Evolutionary conservation across 2,888 invertebrate genomes (phyloP).

Genomic region (Horisme vitalbata): DNA sequence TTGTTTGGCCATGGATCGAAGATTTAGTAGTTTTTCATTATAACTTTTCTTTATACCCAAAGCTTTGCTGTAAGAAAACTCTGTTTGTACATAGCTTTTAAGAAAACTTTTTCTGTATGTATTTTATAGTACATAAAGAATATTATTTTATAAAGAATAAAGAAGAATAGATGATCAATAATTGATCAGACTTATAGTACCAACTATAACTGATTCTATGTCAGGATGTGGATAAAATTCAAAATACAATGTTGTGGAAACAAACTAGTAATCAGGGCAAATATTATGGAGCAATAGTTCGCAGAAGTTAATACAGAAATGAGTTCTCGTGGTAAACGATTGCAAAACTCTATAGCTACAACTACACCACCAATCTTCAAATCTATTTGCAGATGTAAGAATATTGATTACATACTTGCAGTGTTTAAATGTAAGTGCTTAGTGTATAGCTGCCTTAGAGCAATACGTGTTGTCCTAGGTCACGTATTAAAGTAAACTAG

Average conservation of each 20-base stretch:
- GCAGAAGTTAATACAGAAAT: slow-evolving; percentile 19
- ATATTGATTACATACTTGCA: neutral
- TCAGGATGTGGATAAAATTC: slow-evolving; percentile 2
- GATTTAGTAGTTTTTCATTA: no score
- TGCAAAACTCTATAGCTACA: slow-evolving; percentile 13
- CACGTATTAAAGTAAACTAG: no score
- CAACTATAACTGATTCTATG: neutral
- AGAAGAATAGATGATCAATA: neutral
- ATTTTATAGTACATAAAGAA: no score
- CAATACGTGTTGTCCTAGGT: no score
- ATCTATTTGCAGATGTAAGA: slow-evolving; percentile 8
- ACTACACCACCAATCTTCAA: slow-evolving; percentile 5
- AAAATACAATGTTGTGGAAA: slow-evolving; percentile 17
- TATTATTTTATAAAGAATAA: neutral
- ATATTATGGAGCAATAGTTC: slow-evolving; percentile 25
- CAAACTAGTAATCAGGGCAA: slow-evolving; percentile 24
- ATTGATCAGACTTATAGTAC: neutral
- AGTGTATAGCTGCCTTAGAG: no score
- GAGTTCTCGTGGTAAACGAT: slow-evolving; percentile 11
- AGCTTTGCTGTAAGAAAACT: no score
- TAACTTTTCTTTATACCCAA: no score
- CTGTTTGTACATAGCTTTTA: no score
- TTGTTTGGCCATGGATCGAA: no score
- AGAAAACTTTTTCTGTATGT: no score
- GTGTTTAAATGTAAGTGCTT: no score